Evolutionary conservation across 2,888 invertebrate species (phyloP), one percentile per base, ranked within the genome.

Genomic region (Cheilosia scutellata): DNA sequence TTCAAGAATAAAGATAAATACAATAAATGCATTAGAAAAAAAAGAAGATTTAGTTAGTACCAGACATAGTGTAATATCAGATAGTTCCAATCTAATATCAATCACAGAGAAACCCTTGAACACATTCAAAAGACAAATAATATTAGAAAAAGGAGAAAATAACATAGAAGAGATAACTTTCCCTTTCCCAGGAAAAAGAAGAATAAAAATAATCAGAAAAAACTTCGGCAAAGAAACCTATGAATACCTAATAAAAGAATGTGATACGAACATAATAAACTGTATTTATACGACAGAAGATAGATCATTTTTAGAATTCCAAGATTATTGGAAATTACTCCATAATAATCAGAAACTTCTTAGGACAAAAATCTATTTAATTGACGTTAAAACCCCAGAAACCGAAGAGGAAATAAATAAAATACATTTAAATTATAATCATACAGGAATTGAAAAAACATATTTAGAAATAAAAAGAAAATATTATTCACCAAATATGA

Each of bases 61-160:
- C 31, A 31, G 31, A 31, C 31, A 31, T 31, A 31, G 31, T 31
- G 31, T 31, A 31, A 31, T 31, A 31, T 31, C 31, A 31, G 31
- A 31, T 31, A 31, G 31, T 6, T 51, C 33, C 27, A 25, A 40
- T 40, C 57, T 51, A 20, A 49, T 79, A 25, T 58, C 57, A n/a
- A 55, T 71, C 11, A 79, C 71, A 7, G 79, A 72, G 11, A 70
- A 68, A 70, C 70, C 65, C 40, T 42, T 66, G 5, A 66, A 66
- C 25, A 11, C 9, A 42, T 55, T 42, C 20, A 66, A 42, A 27
- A 55, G 40, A 53, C 66, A 66, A 66, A 66, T 66, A 27, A 27
- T 66, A 25, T 13, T 66, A 53, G 40, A 53, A 53, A 53, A 37
- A 37, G 40, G 65, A 29, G 33, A 49, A 37, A 63, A 63, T 47